Evolutionary conservation across 2,113 vertebrate species (phyloP).

Genomic region (Rostratula benghalensis): DNA sequence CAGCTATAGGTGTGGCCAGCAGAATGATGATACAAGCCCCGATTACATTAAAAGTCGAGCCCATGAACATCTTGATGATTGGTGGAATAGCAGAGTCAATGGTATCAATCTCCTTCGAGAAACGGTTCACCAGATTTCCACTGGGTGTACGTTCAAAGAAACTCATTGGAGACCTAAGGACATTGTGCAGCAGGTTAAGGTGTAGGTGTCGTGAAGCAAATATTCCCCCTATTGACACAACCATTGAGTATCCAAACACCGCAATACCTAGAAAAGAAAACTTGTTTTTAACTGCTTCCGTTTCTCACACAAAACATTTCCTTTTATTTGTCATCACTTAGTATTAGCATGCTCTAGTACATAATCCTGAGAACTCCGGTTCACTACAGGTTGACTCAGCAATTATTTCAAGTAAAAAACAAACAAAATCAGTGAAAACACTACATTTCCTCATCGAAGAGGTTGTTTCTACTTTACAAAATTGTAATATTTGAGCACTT

Average conservation of each 20-base stretch:
- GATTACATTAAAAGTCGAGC: constrained; percentile 88
- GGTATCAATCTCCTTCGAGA: constrained; percentile 94
- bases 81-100: constrained; percentile 91
- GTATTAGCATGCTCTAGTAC: not conserved
- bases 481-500: not conserved
- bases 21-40: constrained; percentile 88
- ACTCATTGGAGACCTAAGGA: constrained; percentile 91
- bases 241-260: constrained; percentile 89
- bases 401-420: not conserved
- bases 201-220: constrained; percentile 89
- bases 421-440: not conserved
- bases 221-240: constrained; percentile 90
- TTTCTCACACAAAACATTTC: not conserved
- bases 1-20: constrained; percentile 87
- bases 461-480: not conserved
- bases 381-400: not conserved
- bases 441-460: not conserved
- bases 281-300: not conserved
- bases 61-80: constrained; percentile 97
- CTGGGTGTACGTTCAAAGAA: constrained; percentile 97
- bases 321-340: not conserved
- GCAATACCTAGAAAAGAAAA: constrained; percentile 77
- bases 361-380: not conserved
- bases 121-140: constrained; percentile 95
- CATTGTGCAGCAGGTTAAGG: constrained; percentile 83